Evolutionary conservation across 2,113 vertebrate species (phyloP), one percentile per base, ranked within the genome.

Genomic region (Cranoglanis bouderius): DNA sequence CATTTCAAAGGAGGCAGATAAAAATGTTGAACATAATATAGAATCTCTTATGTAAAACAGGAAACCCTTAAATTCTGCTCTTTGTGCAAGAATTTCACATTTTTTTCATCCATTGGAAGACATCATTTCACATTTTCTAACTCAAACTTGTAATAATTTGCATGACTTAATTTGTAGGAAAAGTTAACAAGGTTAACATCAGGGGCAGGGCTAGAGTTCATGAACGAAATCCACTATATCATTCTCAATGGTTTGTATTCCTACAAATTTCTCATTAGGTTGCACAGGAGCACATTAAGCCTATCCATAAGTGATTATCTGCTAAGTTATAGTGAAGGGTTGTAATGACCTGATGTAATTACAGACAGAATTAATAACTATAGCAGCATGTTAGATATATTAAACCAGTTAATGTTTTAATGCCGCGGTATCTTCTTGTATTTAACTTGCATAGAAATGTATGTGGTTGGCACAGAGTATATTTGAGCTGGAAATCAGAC

Each of bases 291-390:
- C 77, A 80, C 46, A n/a, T 80, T 51, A 51, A 51, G 2, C 29
- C 75, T 49, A 49, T 57, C 46, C 13, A 26, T 40, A 57, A 59
- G 55, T 59, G 53, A 59, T 82, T 82, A 82, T 38, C 80, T 82
- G 51, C 51, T 35, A 82, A 57, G 80, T 26, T 59, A 40, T 38
- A 59, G 81, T 26, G 32, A 40, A 35, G 53, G 55, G 35, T 40
- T 35, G 3, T 82, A 40, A 82, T 82, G 80, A 35, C 29, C 49
- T 53, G 35, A 53, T 24, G 80, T 59, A 55, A 55, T 53, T 53
- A 35, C 51, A 35, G 78, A 57, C 51, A 57, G 51, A 55, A 82
- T 82, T 55, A 82, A 82, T 82, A 82, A 82, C 78, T 81, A 35
- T 35, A 3, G n/a, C 32, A 40, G 55, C 81, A 24, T 14, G n/a